Evolutionary conservation across 2,797 vertebrate species (phyloP).

Genomic region (Molossus molossus): DNA sequence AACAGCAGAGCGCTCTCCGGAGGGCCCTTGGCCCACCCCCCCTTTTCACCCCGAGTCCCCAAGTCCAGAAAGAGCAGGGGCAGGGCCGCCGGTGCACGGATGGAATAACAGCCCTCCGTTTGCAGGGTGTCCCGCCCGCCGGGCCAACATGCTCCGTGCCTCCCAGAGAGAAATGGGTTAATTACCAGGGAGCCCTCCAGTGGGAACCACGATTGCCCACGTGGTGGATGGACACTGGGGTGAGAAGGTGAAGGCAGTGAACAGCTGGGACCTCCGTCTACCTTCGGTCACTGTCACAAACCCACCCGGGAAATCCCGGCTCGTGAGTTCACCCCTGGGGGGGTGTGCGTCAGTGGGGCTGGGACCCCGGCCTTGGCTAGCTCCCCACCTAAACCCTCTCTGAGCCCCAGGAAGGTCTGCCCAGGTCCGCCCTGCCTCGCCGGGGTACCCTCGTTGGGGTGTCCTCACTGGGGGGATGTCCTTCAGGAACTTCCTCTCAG

Average conservation of each 20-base stretch:
- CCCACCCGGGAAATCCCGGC: fast-evolving
- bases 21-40: too few species aligned
- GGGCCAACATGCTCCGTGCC: background rate
- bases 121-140: background rate
- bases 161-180: background rate
- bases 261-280: too few species aligned
- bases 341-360: background rate
- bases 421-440: background rate
- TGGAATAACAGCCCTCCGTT: background rate
- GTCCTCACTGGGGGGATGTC: too few species aligned
- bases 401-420: background rate
- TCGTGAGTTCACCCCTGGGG: background rate
- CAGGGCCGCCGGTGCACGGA: background rate
- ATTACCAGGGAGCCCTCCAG: background rate
- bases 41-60: too few species aligned
- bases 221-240: background rate
- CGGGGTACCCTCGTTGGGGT: too few species aligned
- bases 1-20: background rate
- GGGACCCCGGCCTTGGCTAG: background rate
- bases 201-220: background rate
- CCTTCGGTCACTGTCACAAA: too few species aligned
- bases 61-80: background rate
- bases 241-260: background rate
- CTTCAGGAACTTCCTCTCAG: background rate
- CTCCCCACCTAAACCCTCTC: background rate